phyloP scores from a whole-genome alignment of 35 echinoderm and acorn worm species.

The Acanthaster planci region DNA sequence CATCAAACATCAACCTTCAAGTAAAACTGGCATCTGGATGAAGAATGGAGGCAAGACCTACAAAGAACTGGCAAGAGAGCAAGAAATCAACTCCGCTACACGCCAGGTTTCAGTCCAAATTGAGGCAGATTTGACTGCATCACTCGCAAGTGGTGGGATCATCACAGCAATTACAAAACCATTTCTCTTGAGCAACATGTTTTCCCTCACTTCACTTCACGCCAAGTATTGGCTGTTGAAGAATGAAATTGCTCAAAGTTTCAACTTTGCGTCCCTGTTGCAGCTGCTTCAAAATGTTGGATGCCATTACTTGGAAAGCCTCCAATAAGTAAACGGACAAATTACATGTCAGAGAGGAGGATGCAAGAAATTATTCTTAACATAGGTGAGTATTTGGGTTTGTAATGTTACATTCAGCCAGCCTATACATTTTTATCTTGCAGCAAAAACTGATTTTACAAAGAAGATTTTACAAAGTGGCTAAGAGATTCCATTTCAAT shows the following conservation, averaged over 20 bases:
- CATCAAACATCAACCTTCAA: neutral
- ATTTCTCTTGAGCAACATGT: slow-evolving; percentile 17
- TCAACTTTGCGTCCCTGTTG: slow-evolving; percentile 15
- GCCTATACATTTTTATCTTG: slow-evolving; percentile 11
- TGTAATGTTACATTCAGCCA: neutral
- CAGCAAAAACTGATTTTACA: neutral
- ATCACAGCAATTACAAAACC: neutral
- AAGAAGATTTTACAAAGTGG: too few relatives aligned
- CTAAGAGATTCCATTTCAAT: too few relatives aligned
- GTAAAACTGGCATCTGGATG: slow-evolving; percentile 11
- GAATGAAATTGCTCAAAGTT: slow-evolving; percentile 12
- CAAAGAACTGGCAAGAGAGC: neutral
- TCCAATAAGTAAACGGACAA: slow-evolving; percentile 22
- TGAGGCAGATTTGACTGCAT: slow-evolving; percentile 25
- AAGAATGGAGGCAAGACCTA: neutral
- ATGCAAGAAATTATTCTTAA: slow-evolving; percentile 49
- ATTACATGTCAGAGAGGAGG: slow-evolving; percentile 45
- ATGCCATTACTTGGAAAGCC: slow-evolving; percentile 38
- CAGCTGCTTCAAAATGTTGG: slow-evolving; percentile 36
- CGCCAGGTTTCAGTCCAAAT: slow-evolving; percentile 14
- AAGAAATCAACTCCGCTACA: neutral
- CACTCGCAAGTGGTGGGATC: slow-evolving; percentile 12
- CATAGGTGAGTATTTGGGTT: slow-evolving; percentile 31
- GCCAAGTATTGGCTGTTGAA: slow-evolving; percentile 24
- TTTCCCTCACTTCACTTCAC: slow-evolving; percentile 1